Evolutionary conservation across 2,888 invertebrate species (phyloP).

Genomic region (Agelastica alni): DNA sequence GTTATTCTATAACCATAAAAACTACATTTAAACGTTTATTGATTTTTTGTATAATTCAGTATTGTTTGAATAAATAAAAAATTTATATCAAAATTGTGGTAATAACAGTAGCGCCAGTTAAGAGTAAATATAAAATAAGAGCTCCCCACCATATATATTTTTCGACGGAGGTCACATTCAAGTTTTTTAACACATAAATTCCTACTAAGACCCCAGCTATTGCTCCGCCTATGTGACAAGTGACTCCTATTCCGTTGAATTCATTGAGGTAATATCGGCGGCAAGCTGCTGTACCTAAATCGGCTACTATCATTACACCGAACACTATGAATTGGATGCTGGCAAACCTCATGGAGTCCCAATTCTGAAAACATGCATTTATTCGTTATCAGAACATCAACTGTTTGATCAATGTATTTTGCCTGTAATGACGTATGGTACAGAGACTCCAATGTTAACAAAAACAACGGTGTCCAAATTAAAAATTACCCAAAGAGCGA

Average conservation of each 20-base stretch:
- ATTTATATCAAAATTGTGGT: neutral
- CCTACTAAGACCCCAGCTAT: constrained; percentile 79
- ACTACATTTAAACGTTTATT: too few species aligned
- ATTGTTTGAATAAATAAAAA: too few species aligned
- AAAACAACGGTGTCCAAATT: too few species aligned
- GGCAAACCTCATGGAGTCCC: constrained; percentile 93
- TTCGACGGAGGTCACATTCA: constrained; percentile 66
- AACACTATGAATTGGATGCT: constrained; percentile 82
- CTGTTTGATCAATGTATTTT: too few species aligned
- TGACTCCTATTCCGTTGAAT: constrained; percentile 78
- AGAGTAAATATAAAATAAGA: constrained; percentile 68
- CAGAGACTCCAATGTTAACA: too few species aligned
- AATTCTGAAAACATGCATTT: constrained; percentile 74
- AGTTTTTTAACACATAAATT: constrained; percentile 66
- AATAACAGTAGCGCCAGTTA: constrained; percentile 62
- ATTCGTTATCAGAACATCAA: too few species aligned
- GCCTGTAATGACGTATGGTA: too few species aligned
- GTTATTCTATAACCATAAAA: too few species aligned
- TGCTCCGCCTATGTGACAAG: constrained; percentile 90
- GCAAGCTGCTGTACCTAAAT: constrained; percentile 88
- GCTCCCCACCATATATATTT: constrained; percentile 69
- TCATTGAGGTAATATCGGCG: constrained; percentile 75
- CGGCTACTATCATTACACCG: constrained; percentile 75
- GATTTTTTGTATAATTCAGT: too few species aligned
- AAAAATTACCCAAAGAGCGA: too few species aligned